Evolutionary conservation across 2,797 vertebrate genomes (phyloP).

Genomic region (Tauraco hartlaubi): DNA sequence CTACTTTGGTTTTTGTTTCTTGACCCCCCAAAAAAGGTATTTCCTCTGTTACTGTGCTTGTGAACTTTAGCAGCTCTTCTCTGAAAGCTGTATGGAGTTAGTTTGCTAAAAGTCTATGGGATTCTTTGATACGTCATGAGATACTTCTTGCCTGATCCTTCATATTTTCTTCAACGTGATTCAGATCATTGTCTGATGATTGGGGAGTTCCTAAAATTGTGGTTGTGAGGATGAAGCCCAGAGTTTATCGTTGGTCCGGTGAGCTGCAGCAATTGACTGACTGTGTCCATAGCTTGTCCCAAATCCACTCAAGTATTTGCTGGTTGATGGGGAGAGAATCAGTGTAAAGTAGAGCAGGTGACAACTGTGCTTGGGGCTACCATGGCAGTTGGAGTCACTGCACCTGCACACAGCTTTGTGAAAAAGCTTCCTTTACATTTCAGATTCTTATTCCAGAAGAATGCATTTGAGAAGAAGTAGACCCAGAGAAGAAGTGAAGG

Average conservation of each 20-base stretch:
- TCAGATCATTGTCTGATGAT: neutral
- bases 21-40: rapidly evolving
- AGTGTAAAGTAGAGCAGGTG: neutral
- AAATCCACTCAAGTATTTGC: neutral
- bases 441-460: neutral
- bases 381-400: neutral
- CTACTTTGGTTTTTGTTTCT: neutral
- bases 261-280: neutral
- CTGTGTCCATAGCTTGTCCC: neutral
- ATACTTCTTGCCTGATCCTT: neutral
- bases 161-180: rapidly evolving
- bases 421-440: neutral
- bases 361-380: neutral
- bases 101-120: neutral
- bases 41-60: neutral
- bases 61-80: neutral
- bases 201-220: neutral
- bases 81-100: too few relatives aligned
- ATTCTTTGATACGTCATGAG: neutral
- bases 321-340: neutral
- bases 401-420: neutral
- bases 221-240: neutral
- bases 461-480: neutral
- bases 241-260: neutral
- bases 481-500: neutral